Conservation (phyloP, 2,113 vertebrate species). For the Pandion haliaetus region DNA sequence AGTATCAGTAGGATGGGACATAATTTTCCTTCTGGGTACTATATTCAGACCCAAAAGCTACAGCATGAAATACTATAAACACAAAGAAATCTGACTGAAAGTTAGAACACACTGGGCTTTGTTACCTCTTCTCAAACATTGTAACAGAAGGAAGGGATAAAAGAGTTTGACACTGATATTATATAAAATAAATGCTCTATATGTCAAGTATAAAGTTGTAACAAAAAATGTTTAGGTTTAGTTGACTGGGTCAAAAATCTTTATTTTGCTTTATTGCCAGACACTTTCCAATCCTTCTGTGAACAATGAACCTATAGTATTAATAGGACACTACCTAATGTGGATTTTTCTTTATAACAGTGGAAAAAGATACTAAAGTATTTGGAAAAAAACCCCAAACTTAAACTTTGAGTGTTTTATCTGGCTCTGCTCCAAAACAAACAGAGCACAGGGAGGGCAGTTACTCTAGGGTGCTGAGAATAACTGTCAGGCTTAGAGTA, state of each 20-base stretch:
- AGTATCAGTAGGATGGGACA: background rate
- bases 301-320: conserved; percentile 32
- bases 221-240: conserved; percentile 33
- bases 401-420: conserved; percentile 42
- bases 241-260: background rate
- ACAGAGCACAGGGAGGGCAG: background rate
- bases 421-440: conserved; percentile 68
- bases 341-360: background rate
- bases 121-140: background rate
- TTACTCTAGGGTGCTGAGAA: conserved; percentile 12
- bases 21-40: background rate
- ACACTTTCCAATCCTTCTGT: background rate
- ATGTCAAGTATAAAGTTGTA: background rate
- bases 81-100: background rate
- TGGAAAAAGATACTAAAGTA: conserved; percentile 22
- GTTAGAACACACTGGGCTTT: background rate
- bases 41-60: background rate
- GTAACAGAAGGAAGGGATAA: background rate
- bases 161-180: background rate
- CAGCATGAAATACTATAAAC: background rate
- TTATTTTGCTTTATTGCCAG: conserved; percentile 22
- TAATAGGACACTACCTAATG: background rate
- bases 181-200: background rate
- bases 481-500: conserved; percentile 35
- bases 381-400: background rate